Evolutionary conservation across 2,113 vertebrate species (phyloP).

Genomic region (Paradoxurus hermaphroditus): DNA sequence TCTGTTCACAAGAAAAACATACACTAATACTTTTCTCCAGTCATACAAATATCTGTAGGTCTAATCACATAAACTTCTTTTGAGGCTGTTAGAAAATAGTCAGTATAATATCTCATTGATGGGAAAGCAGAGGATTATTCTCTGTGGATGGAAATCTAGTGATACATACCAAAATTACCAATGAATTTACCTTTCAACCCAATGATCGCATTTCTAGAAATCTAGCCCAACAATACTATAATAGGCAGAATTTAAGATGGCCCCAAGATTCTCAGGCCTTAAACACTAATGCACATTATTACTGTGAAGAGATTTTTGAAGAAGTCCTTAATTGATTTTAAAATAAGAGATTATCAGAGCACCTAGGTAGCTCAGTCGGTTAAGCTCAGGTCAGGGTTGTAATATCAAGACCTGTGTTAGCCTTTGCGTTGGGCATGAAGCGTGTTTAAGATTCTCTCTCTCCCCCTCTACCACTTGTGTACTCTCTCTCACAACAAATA

Average conservation of each 20-base stretch:
- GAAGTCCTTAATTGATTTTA: not conserved
- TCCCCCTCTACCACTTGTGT: no score
- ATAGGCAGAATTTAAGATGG: not conserved
- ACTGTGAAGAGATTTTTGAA: not conserved
- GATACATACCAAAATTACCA: not conserved
- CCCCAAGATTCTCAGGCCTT: not conserved
- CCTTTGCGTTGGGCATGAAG: no score
- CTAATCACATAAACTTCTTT: not conserved
- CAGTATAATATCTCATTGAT: not conserved
- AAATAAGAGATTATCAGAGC: not conserved
- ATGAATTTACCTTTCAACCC: not conserved
- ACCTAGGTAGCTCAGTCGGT: no score
- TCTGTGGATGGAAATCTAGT: not conserved
- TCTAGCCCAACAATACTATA: not conserved
- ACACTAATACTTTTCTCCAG: not conserved
- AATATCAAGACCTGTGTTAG: no score
- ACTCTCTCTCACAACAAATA: no score
- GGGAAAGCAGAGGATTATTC: not conserved
- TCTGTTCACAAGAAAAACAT: not conserved
- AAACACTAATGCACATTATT: not conserved
- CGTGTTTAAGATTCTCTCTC: no score
- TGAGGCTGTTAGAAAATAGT: not conserved
- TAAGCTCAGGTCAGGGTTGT: no score
- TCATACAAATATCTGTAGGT: not conserved
- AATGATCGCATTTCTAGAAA: not conserved